Evolutionary conservation across 2,888 invertebrate species (phyloP), one percentile per base, ranked within the genome.

Genomic region (Aelia acuminata): DNA sequence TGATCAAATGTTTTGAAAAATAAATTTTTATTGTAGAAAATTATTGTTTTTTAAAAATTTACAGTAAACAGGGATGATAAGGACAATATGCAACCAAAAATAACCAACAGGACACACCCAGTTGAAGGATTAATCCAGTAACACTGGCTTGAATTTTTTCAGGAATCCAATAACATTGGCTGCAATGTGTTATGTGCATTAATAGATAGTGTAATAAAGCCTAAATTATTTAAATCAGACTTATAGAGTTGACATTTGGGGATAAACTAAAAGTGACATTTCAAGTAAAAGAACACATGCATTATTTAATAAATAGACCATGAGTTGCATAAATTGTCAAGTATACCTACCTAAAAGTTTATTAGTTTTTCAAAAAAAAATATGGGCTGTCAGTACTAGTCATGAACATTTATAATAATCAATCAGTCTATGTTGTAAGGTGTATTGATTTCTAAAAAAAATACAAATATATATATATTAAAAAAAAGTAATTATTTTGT

Each of bases 311-410:
- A 63, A 63, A 63, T 63, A 18, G 31, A 31, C 18, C 13, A 31
- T 63, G 63, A 31, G 1, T 31, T 2, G 57, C 31, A 63, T 57
- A 63, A 63, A 31, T 31, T 63, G 63, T 31, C 63, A 31, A 63
- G 31, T 63, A 63, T 63, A 63, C 63, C 63, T 63, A 63, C 63
- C 63, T 63, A 63, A 31, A 63, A 31, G 18, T 4, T 63, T 63
- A 18, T 31, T 31, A 31, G 11, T 26, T 63, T 63, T 63, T 63
- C 31, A 15, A 31, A 63, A 57, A 63, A 53, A 63, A 63, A 63
- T 5, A n/a, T 22, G 26, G 63, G 18, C 63, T 31, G 63, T 63
- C 31, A 31, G 31, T 63, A 63, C 15, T 31, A 63, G 20, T 31
- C 15, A 63, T 63, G 31, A 63, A 63, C 63, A 63, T 63, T 31